phyloP scores from a whole-genome alignment of 92 coral and sea anemone genomes.

The Siderastrea siderea region DNA sequence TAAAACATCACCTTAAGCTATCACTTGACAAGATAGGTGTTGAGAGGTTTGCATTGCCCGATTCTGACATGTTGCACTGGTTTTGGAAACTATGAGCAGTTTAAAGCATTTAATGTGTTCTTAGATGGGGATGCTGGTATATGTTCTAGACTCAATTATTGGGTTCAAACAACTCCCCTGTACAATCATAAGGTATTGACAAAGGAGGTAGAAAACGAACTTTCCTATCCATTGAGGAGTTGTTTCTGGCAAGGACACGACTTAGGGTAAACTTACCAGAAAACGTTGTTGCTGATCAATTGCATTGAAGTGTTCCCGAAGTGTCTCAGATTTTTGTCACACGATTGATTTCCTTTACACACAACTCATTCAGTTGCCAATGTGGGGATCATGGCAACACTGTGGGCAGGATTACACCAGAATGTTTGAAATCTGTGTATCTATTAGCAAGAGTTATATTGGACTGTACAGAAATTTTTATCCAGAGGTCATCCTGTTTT shows the following conservation, averaged over 20 bases:
- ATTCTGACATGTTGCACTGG: slow-evolving; percentile 25
- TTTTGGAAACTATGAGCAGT: slow-evolving; percentile 14
- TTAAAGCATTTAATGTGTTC: slow-evolving; percentile 30
- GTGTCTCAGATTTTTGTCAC: slow-evolving; percentile 30
- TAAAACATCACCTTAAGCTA: too few species aligned
- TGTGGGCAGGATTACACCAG: slow-evolving; percentile 26
- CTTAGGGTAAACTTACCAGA: slow-evolving; percentile 31
- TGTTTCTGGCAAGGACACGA: slow-evolving; percentile 45
- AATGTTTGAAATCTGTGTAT: slow-evolving; percentile 1
- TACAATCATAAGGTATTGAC: slow-evolving; percentile 23
- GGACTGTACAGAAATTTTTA: slow-evolving; percentile 32
- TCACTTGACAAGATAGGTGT: too few species aligned
- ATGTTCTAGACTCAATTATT: slow-evolving; percentile 51
- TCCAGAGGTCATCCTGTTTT: slow-evolving; percentile 26
- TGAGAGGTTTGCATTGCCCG: too few species aligned
- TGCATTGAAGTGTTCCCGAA: background rate
- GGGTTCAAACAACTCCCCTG: slow-evolving; percentile 60
- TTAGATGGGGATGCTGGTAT: slow-evolving; percentile 33
- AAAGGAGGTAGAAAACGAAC: slow-evolving; percentile 58
- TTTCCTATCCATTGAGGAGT: slow-evolving; percentile 37
- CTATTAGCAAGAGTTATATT: slow-evolving; percentile 31
- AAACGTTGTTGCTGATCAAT: slow-evolving; percentile 26
- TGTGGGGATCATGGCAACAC: slow-evolving; percentile 48
- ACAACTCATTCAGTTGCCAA: slow-evolving; percentile 11
- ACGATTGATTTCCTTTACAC: background rate